Conservation (phyloP, 2,797 vertebrate species). For the Okamejei kenojei region DNA sequence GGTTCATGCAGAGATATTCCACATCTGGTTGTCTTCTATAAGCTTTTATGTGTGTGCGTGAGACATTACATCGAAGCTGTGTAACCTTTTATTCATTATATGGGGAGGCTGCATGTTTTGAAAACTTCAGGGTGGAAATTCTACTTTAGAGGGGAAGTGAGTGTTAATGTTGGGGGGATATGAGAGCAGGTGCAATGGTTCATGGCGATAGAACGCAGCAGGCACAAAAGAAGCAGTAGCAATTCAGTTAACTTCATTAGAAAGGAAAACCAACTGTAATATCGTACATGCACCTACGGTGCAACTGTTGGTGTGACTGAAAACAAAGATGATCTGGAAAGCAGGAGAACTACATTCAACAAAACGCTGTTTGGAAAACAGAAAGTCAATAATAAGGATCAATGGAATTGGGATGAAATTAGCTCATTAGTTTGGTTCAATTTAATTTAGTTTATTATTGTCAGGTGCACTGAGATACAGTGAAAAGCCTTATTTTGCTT, state of each 20-base stretch:
- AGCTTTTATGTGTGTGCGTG: background rate
- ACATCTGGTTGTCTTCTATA: background rate
- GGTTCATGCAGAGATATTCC: background rate
- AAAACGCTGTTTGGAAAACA: no score
- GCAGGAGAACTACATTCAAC: no score
- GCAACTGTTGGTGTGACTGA: background rate
- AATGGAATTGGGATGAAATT: no score
- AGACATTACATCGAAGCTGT: background rate
- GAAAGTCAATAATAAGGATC: no score
- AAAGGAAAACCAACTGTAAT: background rate
- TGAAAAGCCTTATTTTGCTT: no score
- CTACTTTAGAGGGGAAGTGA: background rate
- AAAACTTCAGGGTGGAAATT: background rate
- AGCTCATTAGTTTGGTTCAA: no score
- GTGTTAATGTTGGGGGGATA: no score
- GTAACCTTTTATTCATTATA: background rate
- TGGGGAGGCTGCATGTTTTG: background rate
- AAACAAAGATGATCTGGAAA: no score
- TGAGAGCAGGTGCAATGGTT: no score
- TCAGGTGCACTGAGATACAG: no score
- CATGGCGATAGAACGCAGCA: no score
- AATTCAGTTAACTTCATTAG: background rate
- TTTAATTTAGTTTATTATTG: no score
- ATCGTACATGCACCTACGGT: background rate
- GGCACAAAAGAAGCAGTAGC: background rate